phyloP scores from a whole-genome alignment of 2,888 invertebrate genomes.

The Thalpophila matura region DNA sequence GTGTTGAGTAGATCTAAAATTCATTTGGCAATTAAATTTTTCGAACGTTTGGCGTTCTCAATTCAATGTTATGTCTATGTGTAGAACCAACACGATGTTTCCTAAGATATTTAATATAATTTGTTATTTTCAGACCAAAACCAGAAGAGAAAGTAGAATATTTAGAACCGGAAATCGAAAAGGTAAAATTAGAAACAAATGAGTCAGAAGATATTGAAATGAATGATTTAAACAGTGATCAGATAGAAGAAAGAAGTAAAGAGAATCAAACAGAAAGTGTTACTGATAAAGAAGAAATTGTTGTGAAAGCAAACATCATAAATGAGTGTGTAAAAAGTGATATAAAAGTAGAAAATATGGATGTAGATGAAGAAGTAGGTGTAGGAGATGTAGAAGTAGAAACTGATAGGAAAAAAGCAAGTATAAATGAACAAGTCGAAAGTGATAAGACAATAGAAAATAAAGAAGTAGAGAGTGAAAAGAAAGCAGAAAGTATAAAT shows the following conservation, averaged over 20 bases:
- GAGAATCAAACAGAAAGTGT: background rate
- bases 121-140: slow-evolving; percentile 60
- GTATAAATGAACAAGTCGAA: background rate
- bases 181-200: slow-evolving; percentile 3
- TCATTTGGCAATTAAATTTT: too few species aligned
- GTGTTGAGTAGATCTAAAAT: too few species aligned
- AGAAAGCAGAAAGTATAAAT: background rate
- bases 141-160: slow-evolving; percentile 25
- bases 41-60: too few species aligned
- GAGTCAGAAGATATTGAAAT: slow-evolving; percentile 31
- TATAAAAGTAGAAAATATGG: background rate
- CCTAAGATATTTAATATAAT: background rate
- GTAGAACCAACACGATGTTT: background rate
- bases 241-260: background rate
- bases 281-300: background rate
- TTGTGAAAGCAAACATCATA: background rate
- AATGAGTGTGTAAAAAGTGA: background rate
- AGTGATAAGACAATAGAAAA: background rate
- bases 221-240: slow-evolving; percentile 7
- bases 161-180: slow-evolving; percentile 2
- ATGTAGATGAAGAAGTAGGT: background rate
- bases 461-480: background rate
- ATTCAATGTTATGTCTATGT: background rate
- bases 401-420: background rate
- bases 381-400: background rate